Percentiles rank a stretch among this genome's conserved stretches.
These are phyloP conservation scores for Oceanodroma leucorhoa DNA, from an alignment of 2,797 vertebrate genomes.

Conservation along the genomic window DNA sequence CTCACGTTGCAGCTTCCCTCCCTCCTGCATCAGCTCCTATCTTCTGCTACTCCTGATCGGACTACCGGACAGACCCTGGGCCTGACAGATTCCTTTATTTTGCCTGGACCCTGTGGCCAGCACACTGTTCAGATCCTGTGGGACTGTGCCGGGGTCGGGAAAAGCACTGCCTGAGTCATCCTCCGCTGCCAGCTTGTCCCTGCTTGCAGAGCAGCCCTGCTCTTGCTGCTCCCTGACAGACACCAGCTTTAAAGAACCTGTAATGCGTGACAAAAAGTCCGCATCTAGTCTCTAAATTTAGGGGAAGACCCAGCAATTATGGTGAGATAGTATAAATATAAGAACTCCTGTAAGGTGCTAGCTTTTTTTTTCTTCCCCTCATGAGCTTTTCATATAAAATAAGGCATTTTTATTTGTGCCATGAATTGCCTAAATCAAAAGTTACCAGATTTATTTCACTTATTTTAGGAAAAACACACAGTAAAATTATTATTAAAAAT, in stretches of 20 bases:
- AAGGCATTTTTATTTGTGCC: not conserved
- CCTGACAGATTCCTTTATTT: not conserved
- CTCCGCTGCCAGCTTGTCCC: no score
- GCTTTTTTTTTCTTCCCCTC: not conserved
- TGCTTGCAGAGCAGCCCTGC: not conserved
- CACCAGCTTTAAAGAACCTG: not conserved
- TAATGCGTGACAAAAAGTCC: not conserved
- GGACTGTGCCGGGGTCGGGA: accelerated
- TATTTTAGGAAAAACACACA: not conserved
- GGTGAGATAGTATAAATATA: not conserved
- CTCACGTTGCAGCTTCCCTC: not conserved
- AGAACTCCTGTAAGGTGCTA: not conserved
- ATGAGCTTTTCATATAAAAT: not conserved
- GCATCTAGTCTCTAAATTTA: not conserved
- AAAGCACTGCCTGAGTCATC: accelerated
- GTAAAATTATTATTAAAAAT: not conserved
- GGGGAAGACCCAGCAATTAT: not conserved
- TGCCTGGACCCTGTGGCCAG: not conserved
- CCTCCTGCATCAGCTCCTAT: not conserved
- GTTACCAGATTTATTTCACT: not conserved
- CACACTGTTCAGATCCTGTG: accelerated
- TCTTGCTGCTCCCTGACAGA: not conserved
- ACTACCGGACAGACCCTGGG: accelerated
- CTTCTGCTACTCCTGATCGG: not conserved
- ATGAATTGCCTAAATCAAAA: not conserved